A percentile compares a stretch with the other conserved stretches of the same genome.
phyloP scores from a whole-genome alignment of 2,888 invertebrate species.

The Oligia fasciuncula region DNA sequence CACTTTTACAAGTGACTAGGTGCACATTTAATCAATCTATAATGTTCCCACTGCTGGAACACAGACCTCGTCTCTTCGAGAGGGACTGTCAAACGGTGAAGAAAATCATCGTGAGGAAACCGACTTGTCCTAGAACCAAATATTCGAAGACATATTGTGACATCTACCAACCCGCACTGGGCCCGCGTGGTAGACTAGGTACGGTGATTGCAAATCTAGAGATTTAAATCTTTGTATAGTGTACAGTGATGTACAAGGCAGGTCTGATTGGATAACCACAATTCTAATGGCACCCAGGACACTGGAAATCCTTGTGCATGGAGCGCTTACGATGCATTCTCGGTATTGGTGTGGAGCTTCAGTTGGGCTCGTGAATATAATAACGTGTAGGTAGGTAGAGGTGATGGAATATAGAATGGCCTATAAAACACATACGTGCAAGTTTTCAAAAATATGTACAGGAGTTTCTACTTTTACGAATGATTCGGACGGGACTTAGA shows the following conservation, averaged over 20 bases:
- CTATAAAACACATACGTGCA: neutral
- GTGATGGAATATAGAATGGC: neutral
- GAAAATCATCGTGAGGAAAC: neutral
- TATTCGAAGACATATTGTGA: neutral
- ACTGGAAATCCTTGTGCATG: constrained; percentile 40
- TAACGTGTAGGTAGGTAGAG: neutral
- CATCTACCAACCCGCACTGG: neutral
- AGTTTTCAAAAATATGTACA: neutral
- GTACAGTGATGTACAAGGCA: constrained; percentile 50
- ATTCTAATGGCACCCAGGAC: constrained; percentile 30
- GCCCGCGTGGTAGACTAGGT: neutral
- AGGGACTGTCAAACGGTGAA: neutral
- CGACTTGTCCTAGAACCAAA: neutral
- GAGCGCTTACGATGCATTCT: constrained; percentile 23
- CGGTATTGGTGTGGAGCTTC: neutral
- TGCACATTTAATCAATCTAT: neutral
- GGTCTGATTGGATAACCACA: constrained; percentile 58
- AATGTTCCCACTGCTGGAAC: neutral
- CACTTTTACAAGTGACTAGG: neutral
- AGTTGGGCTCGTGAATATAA: too few species aligned
- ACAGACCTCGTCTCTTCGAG: neutral
- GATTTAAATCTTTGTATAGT: constrained; percentile 7
- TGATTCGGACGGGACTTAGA: neutral
- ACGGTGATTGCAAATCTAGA: constrained; percentile 2
- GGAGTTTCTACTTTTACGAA: neutral